Evolutionary conservation across 1,140 invertebrate genomes (phyloP), one percentile per base, ranked within the genome.

Genomic region (Pseudoatta argentina): DNA sequence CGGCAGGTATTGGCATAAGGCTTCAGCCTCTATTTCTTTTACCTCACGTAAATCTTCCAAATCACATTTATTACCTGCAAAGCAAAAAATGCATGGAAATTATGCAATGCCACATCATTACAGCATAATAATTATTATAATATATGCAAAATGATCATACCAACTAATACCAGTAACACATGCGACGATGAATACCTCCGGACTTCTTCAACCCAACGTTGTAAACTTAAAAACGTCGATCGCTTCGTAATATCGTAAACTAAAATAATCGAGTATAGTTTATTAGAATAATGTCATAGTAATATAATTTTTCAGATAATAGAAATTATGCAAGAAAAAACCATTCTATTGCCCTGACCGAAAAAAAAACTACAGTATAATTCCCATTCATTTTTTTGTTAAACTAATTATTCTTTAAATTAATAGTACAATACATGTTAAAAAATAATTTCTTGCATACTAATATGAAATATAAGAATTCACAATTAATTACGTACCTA

Each of bases 181-280:
- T 98, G 98, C 30, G 97, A 98, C 21, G 98, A 98, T 67, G 98
- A 98, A 93, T 99, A 99, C 92, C 97, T 96, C 91, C 98, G 96
- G 4, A 99, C 98, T 96, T 99, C 98, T 92, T 99, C 98, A 85
- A 99, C 97, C 98, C 98, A 99, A 93, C 98, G 97, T 93, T 98
- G 97, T 76, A 99, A 95, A 90, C 97, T 98, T 71, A 98, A 96
- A 95, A 99, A 99, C 72, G 98, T 98, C 57, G 98, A 97, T 86
- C 97, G 96, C 92, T 99, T 99, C 88, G 98, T 99, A 85, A 99
- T 98, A 94, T 99, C 98, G 96, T 99, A 99, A 72, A 99, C 98
- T 97, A 94, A 89, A 96, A 96, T 86, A 44, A 30, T 53, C 55
- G 72, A 27, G 75, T 10, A 48, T 85, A 14, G 57, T 21, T 76